A percentile compares a stretch with the other conserved stretches of the same genome.
These are phyloP conservation scores for Drosophila fungiperda DNA, from an alignment of 2,888 invertebrate species.

Conservation along the genomic window DNA sequence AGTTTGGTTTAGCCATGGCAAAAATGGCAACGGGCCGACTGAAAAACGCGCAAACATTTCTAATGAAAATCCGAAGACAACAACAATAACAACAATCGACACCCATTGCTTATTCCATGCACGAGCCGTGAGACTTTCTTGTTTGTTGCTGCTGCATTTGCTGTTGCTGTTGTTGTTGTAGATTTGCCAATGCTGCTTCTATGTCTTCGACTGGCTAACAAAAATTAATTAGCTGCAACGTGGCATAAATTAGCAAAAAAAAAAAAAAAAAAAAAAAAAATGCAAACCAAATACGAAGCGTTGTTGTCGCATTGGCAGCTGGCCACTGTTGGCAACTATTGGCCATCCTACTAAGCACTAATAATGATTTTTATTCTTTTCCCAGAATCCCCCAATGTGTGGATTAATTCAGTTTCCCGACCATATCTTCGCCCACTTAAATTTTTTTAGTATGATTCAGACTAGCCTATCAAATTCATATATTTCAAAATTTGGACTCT, in stretches of 20 bases:
- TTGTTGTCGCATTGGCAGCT: conserved; percentile 5
- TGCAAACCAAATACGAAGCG: conserved; percentile 25
- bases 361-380: neutral
- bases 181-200: conserved; percentile 52
- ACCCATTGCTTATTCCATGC: conserved; percentile 63
- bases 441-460: too few species aligned
- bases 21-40: conserved; percentile 61
- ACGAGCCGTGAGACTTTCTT: conserved; percentile 71
- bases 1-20: conserved; percentile 43
- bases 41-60: conserved; percentile 73
- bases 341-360: neutral
- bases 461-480: neutral
- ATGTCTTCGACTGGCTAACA: conserved; percentile 66
- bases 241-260: conserved; percentile 75
- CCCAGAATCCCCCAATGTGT: neutral
- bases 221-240: conserved; percentile 77
- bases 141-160: conserved; percentile 47
- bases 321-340: neutral
- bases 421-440: too few species aligned
- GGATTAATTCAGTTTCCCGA: neutral
- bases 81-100: conserved; percentile 22
- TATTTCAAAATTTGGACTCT: neutral
- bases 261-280: conserved; percentile 11
- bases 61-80: conserved; percentile 66
- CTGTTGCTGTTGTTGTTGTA: conserved; percentile 8